These are phyloP conservation scores for Diabrotica balteata DNA, from an alignment of 2,888 invertebrate genomes.

Conservation along the genomic window DNA sequence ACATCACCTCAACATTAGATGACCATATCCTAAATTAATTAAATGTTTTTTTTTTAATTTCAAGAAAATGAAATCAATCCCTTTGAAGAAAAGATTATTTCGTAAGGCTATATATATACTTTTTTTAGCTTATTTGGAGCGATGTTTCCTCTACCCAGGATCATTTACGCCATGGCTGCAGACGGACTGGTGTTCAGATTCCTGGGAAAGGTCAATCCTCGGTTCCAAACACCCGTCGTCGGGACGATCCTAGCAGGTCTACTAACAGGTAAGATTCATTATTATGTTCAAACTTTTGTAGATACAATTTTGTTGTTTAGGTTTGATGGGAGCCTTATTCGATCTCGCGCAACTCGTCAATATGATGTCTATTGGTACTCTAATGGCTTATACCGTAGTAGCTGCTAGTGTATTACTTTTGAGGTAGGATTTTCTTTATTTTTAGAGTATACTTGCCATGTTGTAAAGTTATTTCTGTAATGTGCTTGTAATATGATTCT, in stretches of 20 bases:
- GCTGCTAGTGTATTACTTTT: conserved; percentile 76
- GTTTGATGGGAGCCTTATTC: conserved; percentile 72
- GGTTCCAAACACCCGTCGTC: conserved; percentile 75
- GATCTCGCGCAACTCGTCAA: conserved; percentile 75
- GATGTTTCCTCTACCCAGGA: conserved; percentile 85
- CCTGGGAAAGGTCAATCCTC: conserved; percentile 74
- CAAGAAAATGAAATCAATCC: too few species aligned
- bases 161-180: conserved; percentile 87
- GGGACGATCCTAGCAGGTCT: conserved; percentile 30
- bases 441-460: neutral
- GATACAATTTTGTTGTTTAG: conserved; percentile 49
- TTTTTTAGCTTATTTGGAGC: conserved; percentile 76
- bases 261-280: conserved; percentile 28
- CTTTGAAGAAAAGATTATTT: too few species aligned
- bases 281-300: too few species aligned
- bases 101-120: too few species aligned
- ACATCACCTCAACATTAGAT: too few species aligned
- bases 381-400: conserved; percentile 78
- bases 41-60: too few species aligned
- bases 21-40: too few species aligned
- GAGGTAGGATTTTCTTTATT: conserved; percentile 61
- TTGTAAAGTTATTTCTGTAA: too few species aligned
- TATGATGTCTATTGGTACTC: conserved; percentile 82
- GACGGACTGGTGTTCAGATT: conserved; percentile 84
- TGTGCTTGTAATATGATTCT: too few species aligned